These are phyloP conservation scores for Mustelus asterias DNA, from an alignment of 2,113 vertebrate species.

Conservation along the genomic window DNA sequence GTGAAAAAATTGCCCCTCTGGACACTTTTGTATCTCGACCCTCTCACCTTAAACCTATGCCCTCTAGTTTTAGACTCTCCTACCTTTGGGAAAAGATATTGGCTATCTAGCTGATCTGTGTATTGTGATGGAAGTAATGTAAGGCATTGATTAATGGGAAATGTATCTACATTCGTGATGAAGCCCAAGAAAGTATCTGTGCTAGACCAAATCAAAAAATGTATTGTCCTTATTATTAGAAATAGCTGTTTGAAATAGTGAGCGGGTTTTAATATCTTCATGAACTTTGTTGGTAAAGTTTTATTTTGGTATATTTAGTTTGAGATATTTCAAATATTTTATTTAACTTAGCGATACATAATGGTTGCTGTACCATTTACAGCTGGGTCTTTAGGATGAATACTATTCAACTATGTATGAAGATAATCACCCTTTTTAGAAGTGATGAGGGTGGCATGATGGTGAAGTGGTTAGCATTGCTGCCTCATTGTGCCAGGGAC, in stretches of 20 bases:
- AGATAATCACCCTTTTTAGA: background rate
- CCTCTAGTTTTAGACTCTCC: too few species aligned
- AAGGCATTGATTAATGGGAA: background rate
- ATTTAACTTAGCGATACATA: background rate
- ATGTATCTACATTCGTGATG: background rate
- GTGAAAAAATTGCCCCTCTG: too few species aligned
- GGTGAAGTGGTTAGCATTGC: too few species aligned
- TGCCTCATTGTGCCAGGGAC: too few species aligned
- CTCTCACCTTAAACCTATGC: too few species aligned
- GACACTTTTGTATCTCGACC: too few species aligned
- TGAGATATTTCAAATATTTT: background rate
- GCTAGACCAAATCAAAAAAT: background rate
- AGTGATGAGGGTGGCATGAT: background rate
- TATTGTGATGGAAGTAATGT: background rate
- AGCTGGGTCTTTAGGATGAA: background rate
- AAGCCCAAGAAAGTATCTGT: background rate
- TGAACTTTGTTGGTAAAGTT: background rate
- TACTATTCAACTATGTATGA: background rate
- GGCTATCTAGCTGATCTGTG: background rate
- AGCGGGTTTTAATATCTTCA: background rate
- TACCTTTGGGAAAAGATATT: too few species aligned
- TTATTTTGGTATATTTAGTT: background rate
- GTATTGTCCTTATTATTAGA: background rate
- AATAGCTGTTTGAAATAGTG: background rate
- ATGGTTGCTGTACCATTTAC: background rate